Conservation (phyloP, 1,140 invertebrate genomes). For the Leptinotarsa undecemlineata region DNA sequence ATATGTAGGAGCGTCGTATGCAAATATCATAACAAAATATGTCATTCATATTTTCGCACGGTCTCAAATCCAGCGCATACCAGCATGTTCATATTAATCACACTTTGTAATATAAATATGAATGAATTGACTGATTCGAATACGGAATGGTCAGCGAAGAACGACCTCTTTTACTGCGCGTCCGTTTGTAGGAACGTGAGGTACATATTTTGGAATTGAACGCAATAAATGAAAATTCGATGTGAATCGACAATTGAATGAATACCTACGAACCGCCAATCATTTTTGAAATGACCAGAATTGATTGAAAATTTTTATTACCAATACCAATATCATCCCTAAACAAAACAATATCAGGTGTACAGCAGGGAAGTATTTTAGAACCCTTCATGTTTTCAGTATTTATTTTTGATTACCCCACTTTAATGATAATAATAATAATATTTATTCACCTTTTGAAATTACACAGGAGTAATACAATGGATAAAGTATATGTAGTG, state of each 20-base stretch:
- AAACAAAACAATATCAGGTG: too few species aligned
- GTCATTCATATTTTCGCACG: constrained; percentile 52
- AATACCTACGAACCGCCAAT: neutral
- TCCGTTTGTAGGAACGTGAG: neutral
- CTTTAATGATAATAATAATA: too few species aligned
- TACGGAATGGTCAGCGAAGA: neutral
- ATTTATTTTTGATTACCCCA: too few species aligned
- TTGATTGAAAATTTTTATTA: too few species aligned
- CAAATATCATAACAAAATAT: constrained; percentile 50
- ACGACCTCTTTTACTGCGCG: neutral
- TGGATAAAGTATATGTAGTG: too few species aligned
- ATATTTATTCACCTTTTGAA: too few species aligned
- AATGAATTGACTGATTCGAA: constrained; percentile 29
- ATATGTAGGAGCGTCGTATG: constrained; percentile 46
- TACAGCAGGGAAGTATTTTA: too few species aligned
- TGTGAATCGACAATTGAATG: neutral
- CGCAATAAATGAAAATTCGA: neutral
- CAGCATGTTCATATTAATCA: constrained; percentile 31
- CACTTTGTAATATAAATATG: constrained; percentile 41
- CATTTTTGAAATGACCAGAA: neutral
- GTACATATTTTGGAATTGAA: neutral
- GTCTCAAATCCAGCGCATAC: constrained; percentile 38
- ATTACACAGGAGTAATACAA: too few species aligned
- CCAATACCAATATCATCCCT: too few species aligned
- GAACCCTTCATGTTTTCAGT: too few species aligned